Evolutionary conservation across 2,888 invertebrate genomes (phyloP), one percentile per base, ranked within the genome.

Genomic region (Trissonchulus latispiculum): DNA sequence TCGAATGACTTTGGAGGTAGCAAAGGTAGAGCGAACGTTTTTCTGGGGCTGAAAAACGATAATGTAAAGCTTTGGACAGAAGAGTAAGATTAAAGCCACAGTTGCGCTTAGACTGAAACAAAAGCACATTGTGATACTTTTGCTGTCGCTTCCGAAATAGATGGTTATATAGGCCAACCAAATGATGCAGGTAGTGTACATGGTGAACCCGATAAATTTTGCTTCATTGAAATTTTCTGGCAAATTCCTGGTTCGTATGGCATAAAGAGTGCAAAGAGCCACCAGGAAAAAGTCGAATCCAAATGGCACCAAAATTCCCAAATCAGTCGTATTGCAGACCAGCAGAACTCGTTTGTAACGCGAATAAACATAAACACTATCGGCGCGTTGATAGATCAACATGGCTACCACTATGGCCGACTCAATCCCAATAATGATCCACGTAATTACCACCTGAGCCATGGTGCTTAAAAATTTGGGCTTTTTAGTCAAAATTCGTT

Each of bases 111-210:
- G 84, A n/a, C 89, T 89, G 68, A 90, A 89, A 80, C 90, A 90
- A 84, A 90, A 87, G 79, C 90, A 89, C 87, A 87, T 84, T 2
- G 86, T 86, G 61, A 87, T 68, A 15, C 71, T 80, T 76, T 81
- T 81, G 75, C 79, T 77, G 35, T 77, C 88, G 78, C 89, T 95
- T 76, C 95, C 95, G 84, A 96, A 95, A 86, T 96, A 96, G 70
- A 97, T 88, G 2, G 96, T 95, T 73, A 97, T 93, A 85, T 97
- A 97, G 31, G 97, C 97, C 77, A 95, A 86, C 95, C 96, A 96
- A 83, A 96, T 95, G 77, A 95, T 92, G 84, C 95, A 94, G 36
- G 95, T 96, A 64, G 95, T 95, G 86, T 95, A 99, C 97, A 99
- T 97, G 33, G 96, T 95, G 85, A 99, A 97, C 88, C 97, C 83